Conservation (phyloP, 2,888 invertebrate genomes). For the Spisula solida region DNA sequence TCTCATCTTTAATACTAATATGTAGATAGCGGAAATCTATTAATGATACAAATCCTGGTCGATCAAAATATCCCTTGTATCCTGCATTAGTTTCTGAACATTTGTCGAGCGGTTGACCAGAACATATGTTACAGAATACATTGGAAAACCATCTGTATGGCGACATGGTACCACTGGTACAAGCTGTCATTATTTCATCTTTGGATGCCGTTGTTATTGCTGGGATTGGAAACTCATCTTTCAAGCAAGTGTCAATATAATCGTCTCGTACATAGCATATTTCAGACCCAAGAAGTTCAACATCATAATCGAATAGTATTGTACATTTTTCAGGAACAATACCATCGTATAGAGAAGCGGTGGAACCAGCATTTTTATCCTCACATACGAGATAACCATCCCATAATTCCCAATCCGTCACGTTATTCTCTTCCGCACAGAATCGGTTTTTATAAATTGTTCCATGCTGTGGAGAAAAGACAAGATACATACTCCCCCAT, state of each 20-base stretch:
- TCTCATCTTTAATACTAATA: no score
- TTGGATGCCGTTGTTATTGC: not conserved
- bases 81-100: no score
- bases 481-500: slow-evolving; percentile 19
- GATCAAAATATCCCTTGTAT: no score
- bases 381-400: not conserved
- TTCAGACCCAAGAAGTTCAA: not conserved
- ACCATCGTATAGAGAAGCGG: not conserved
- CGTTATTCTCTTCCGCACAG: slow-evolving; percentile 11
- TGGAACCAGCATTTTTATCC: not conserved
- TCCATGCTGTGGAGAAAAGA: not conserved
- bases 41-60: no score
- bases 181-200: not conserved
- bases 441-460: slow-evolving; percentile 15
- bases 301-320: not conserved
- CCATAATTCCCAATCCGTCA: slow-evolving; percentile 8
- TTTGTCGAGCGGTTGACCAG: no score
- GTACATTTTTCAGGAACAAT: not conserved
- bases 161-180: not conserved
- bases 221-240: not conserved
- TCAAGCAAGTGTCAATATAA: not conserved
- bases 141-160: not conserved
- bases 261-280: not conserved
- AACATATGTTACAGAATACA: slow-evolving; percentile 17
- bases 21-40: no score